Evolutionary conservation across 2,113 vertebrate genomes (phyloP).

Genomic region (Dicaeum eximium): DNA sequence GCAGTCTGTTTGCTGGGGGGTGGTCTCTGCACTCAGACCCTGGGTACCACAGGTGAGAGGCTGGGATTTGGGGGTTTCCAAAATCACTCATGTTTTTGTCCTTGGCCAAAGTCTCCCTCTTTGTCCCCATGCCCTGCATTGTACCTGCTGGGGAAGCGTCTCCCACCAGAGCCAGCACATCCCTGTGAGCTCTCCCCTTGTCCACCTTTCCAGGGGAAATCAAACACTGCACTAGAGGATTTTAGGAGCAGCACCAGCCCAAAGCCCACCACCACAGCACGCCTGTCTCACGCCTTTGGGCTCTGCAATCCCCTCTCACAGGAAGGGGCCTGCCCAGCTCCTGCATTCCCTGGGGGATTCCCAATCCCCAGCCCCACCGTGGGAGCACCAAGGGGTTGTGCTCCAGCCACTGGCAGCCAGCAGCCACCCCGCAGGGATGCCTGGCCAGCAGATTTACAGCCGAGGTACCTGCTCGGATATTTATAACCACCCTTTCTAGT

Average conservation of each 20-base stretch:
- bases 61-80: neutral
- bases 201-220: neutral
- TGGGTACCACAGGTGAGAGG: neutral
- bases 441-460: constrained; percentile 1
- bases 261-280: accelerated
- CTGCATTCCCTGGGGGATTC: accelerated
- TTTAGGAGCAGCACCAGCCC: neutral
- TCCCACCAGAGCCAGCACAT: neutral
- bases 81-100: neutral
- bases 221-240: neutral
- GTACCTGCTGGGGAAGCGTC: neutral
- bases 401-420: neutral
- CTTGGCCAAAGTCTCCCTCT: neutral
- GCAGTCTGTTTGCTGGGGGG: accelerated
- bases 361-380: neutral
- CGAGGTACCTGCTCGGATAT: constrained; percentile 57
- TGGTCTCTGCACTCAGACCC: neutral
- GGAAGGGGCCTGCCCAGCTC: neutral
- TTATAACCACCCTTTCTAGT: constrained; percentile 49
- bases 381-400: constrained; percentile 24
- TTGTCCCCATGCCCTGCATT: accelerated
- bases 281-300: neutral
- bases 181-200: neutral
- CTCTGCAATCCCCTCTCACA: neutral
- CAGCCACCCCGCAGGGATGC: neutral